Conservation (phyloP, 1,140 invertebrate species). For the Aplysia californica region DNA sequence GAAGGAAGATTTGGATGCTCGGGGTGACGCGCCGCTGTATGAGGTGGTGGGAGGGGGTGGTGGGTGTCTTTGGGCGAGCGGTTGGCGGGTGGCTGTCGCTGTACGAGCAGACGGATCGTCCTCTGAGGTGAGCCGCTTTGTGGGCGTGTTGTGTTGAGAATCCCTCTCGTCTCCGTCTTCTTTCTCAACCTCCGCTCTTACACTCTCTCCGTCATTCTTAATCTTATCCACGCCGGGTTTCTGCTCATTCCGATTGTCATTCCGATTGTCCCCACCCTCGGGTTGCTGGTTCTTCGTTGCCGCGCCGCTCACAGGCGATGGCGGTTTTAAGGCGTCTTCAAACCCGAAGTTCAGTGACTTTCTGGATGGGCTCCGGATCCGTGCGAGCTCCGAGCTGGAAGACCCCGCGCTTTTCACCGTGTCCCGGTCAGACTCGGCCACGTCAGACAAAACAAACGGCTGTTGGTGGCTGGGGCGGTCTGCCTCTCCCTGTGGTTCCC, state of each 20-base stretch:
- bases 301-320: neutral
- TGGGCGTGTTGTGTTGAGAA: neutral
- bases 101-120: neutral
- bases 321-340: neutral
- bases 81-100: neutral
- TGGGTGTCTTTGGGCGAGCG: neutral
- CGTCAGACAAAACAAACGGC: neutral
- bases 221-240: neutral
- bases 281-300: neutral
- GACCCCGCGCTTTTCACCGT: conserved; percentile 10
- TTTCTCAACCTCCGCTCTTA: neutral
- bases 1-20: neutral
- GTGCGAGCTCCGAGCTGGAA: conserved; percentile 17
- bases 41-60: neutral
- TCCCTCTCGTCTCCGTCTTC: neutral
- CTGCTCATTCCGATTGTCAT: neutral
- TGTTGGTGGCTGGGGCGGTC: too few species aligned
- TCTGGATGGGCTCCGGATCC: neutral
- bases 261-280: neutral
- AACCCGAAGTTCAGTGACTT: conserved; percentile 8
- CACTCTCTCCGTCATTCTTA: neutral
- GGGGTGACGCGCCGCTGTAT: neutral
- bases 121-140: neutral
- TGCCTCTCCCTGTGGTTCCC: too few species aligned
- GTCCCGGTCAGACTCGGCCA: conserved; percentile 8